These are phyloP conservation scores for Dasypus novemcinctus DNA, from an alignment of 2,113 vertebrate genomes.

Conservation along the genomic window DNA sequence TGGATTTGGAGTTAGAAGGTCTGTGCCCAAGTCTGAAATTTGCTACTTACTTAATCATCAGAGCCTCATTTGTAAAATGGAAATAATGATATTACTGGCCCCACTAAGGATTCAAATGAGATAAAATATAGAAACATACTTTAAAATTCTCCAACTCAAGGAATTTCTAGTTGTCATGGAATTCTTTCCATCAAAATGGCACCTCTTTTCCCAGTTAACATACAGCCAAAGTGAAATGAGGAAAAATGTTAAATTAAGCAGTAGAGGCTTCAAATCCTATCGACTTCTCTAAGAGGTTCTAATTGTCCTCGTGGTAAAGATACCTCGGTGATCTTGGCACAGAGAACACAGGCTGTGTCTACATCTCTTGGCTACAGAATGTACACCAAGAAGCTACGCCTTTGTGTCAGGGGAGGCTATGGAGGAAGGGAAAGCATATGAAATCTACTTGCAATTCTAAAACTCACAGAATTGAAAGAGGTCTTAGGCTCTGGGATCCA, in stretches of 20 bases:
- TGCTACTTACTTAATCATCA: background rate
- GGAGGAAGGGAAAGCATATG: background rate
- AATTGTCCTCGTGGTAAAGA: constrained; percentile 26
- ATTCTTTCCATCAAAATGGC: background rate
- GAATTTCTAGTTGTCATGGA: background rate
- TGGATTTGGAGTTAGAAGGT: background rate
- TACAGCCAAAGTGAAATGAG: constrained; percentile 23
- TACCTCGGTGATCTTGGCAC: background rate
- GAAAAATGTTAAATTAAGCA: constrained; percentile 2
- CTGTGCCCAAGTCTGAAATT: background rate
- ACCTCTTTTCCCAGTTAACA: constrained; percentile 18
- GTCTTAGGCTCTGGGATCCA: background rate
- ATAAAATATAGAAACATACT: background rate
- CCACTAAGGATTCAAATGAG: background rate
- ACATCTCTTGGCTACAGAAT: background rate
- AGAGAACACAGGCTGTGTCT: background rate
- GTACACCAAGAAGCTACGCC: background rate
- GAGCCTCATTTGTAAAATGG: background rate
- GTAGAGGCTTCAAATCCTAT: constrained; percentile 23
- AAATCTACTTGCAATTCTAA: constrained; percentile 32
- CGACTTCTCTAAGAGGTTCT: constrained; percentile 1
- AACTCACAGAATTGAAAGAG: background rate
- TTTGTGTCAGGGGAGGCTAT: background rate
- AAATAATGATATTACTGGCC: constrained; percentile 2
- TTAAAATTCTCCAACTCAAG: constrained; percentile 1